phyloP scores from a whole-genome alignment of 2,888 invertebrate genomes.

The Nymphalis c-album region DNA sequence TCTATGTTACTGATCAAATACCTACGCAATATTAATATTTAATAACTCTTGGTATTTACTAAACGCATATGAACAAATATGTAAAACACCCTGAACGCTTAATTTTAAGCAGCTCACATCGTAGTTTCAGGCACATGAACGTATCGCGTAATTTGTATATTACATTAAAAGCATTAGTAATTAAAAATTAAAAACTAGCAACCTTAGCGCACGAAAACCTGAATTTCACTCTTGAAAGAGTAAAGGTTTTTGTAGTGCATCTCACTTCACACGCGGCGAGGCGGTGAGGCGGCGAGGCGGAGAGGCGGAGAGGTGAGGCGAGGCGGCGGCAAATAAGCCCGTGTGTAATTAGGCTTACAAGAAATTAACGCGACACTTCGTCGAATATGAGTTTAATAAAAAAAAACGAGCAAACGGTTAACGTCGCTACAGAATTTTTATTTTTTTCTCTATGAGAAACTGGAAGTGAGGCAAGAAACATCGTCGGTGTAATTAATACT shows the following conservation, averaged over 20 bases:
- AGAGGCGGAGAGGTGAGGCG: conserved; percentile 20
- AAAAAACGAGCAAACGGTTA: conserved; percentile 20
- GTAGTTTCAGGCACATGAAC: background rate
- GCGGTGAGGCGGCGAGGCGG: conserved; percentile 25
- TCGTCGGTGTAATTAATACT: conserved; percentile 5
- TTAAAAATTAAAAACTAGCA: conserved; percentile 22
- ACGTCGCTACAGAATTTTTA: conserved; percentile 7
- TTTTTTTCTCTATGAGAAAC: conserved; percentile 5
- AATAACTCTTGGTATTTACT: no score
- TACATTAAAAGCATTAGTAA: conserved; percentile 24
- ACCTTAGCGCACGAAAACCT: conserved; percentile 27
- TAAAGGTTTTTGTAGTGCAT: conserved; percentile 56
- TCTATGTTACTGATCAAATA: no score
- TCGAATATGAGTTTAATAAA: conserved; percentile 32
- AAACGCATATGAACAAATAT: background rate
- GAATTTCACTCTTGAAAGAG: conserved; percentile 62
- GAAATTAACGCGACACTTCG: conserved; percentile 60
- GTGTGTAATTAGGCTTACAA: conserved; percentile 74
- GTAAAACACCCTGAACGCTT: background rate
- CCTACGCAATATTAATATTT: no score
- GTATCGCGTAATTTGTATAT: conserved; percentile 16
- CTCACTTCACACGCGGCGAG: conserved; percentile 48
- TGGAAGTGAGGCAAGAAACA: conserved; percentile 4
- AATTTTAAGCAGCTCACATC: background rate
- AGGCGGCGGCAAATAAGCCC: conserved; percentile 51